These are phyloP conservation scores for Horisme vitalbata DNA, from an alignment of 2,888 invertebrate genomes.

Conservation along the genomic window DNA sequence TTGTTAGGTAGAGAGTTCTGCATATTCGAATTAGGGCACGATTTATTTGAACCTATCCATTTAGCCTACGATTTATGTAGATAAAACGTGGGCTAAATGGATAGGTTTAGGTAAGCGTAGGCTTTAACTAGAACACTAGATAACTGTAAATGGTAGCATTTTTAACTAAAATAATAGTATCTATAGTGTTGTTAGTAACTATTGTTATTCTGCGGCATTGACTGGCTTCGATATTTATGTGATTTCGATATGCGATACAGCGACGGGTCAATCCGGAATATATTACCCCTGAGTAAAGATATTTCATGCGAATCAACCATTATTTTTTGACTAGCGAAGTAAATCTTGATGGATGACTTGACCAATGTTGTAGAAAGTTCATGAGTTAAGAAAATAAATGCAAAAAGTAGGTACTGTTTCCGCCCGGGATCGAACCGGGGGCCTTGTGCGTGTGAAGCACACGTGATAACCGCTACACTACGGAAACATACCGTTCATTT, in stretches of 20 bases:
- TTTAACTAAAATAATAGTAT: too few species aligned
- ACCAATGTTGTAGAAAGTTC: too few species aligned
- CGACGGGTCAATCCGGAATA: slow-evolving; percentile 13
- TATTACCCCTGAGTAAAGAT: slow-evolving; percentile 9
- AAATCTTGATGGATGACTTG: too few species aligned
- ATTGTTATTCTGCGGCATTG: slow-evolving; percentile 5
- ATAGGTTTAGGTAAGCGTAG: too few species aligned
- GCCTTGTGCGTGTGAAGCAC: slow-evolving; percentile 89
- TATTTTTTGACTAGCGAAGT: neutral
- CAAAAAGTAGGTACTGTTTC: slow-evolving; percentile 64
- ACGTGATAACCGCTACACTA: slow-evolving; percentile 90
- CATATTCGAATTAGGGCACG: too few species aligned
- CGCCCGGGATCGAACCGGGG: slow-evolving; percentile 87
- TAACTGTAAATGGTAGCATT: too few species aligned
- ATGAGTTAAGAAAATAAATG: neutral
- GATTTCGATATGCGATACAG: slow-evolving; percentile 37
- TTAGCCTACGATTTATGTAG: too few species aligned
- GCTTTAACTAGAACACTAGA: too few species aligned
- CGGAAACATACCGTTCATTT: slow-evolving; percentile 69
- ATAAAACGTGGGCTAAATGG: too few species aligned
- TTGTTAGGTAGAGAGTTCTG: too few species aligned
- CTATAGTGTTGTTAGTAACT: neutral
- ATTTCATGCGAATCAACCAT: slow-evolving; percentile 1
- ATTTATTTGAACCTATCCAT: too few species aligned
- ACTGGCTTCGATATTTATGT: slow-evolving; percentile 38